Percentiles rank a stretch among this genome's conserved stretches.
Evolutionary conservation across 2,797 vertebrate species (phyloP).

Genomic region (Fistularia commersonii): DNA sequence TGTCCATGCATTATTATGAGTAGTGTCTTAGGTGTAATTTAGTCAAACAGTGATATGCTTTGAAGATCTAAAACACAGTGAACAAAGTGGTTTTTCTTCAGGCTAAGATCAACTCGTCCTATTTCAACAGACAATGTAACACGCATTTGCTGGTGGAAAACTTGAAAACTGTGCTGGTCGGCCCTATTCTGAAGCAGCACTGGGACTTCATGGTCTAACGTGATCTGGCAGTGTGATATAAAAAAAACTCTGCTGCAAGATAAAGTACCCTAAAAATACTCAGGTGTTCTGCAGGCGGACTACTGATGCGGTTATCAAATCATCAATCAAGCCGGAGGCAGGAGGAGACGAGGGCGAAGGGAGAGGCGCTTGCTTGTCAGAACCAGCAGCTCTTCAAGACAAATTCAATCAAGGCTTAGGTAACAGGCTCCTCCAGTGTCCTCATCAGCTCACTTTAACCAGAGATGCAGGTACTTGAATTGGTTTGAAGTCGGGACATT

Average conservation of each 20-base stretch:
- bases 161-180: not conserved
- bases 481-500: constrained; percentile 9
- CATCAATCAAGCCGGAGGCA: constrained; percentile 24
- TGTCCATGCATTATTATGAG: too few species aligned
- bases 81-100: too few species aligned
- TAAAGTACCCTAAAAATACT: constrained; percentile 44
- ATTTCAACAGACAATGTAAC: too few species aligned
- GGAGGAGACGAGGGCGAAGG: constrained; percentile 8
- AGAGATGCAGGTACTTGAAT: constrained; percentile 16
- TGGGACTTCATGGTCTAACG: not conserved
- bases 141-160: not conserved
- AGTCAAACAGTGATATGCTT: too few species aligned
- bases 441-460: constrained; percentile 23
- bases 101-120: too few species aligned
- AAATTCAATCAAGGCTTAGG: constrained; percentile 48
- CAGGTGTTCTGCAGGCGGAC: constrained; percentile 27
- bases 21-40: too few species aligned
- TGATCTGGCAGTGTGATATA: constrained; percentile 4
- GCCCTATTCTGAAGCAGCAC: constrained; percentile 3
- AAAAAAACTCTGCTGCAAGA: constrained; percentile 1
- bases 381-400: constrained; percentile 31
- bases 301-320: constrained; percentile 33
- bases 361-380: constrained; percentile 32
- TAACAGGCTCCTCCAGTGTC: constrained; percentile 32
- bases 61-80: too few species aligned